phyloP scores from a whole-genome alignment of 1,140 invertebrate genomes.

The Tetranychus urticae region DNA sequence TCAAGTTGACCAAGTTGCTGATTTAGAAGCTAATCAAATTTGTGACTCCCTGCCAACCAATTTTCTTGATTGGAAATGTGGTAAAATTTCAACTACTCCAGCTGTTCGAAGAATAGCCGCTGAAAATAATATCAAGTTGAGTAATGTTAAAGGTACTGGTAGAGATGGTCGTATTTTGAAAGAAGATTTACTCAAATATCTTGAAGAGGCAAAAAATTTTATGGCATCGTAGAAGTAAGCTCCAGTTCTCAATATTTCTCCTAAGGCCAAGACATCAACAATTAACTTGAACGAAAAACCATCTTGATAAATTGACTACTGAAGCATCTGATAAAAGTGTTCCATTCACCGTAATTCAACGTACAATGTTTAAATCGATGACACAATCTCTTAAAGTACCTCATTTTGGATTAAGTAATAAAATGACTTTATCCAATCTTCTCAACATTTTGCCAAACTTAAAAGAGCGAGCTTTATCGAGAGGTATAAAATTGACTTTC shows the following conservation, averaged over 20 bases:
- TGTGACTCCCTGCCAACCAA: neutral
- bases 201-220: constrained; percentile 19
- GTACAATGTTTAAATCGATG: constrained; percentile 91
- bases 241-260: no score
- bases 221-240: no score
- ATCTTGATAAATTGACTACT: no score
- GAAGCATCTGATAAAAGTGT: no score
- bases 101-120: constrained; percentile 73
- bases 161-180: constrained; percentile 78
- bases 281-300: no score
- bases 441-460: constrained; percentile 39
- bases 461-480: constrained; percentile 29
- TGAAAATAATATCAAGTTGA: constrained; percentile 61
- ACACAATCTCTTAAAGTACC: constrained; percentile 45
- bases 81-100: constrained; percentile 67
- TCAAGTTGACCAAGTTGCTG: constrained; percentile 18
- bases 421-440: constrained; percentile 58
- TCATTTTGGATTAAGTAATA: constrained; percentile 33
- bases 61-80: constrained; percentile 24
- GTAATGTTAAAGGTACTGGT: constrained; percentile 52
- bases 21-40: constrained; percentile 18
- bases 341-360: neutral
- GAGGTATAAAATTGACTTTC: constrained; percentile 56
- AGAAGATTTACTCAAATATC: constrained; percentile 64
- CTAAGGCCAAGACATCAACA: no score